Evolutionary conservation across 2,113 vertebrate species (phyloP).

Genomic region (Sceloporus tristichus): DNA sequence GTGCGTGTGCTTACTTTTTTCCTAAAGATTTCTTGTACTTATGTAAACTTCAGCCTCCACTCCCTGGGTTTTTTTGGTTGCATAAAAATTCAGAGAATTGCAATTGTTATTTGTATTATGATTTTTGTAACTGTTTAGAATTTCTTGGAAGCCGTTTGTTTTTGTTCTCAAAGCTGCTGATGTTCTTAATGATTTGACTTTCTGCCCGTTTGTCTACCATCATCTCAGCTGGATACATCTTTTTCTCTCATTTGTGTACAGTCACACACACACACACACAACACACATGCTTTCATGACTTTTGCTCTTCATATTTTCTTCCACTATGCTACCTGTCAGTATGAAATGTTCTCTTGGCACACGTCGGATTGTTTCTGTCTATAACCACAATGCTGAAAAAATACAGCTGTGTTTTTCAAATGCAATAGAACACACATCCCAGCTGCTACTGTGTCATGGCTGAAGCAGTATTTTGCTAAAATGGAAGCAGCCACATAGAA

Average conservation of each 20-base stretch:
- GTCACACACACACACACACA: neutral
- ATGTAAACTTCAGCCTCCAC: neutral
- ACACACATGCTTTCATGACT: neutral
- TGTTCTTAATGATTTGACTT: neutral
- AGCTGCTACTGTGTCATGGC: constrained; percentile 1
- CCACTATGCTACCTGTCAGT: constrained; percentile 13
- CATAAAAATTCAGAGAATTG: neutral
- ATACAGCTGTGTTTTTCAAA: constrained; percentile 33
- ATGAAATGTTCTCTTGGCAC: constrained; percentile 29
- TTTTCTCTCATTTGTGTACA: neutral
- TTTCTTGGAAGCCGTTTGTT: neutral
- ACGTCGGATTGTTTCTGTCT: constrained; percentile 21
- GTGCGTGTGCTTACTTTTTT: neutral
- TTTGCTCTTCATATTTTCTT: constrained; percentile 23
- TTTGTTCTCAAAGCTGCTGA: neutral
- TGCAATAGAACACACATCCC: neutral
- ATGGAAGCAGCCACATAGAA: neutral
- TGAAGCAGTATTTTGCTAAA: neutral
- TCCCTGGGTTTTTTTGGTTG: neutral
- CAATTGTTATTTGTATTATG: neutral
- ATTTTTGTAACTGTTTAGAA: neutral
- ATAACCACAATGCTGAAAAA: constrained; percentile 10
- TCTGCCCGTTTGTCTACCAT: neutral
- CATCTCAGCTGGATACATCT: neutral
- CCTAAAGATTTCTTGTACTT: neutral